Percentiles rank a stretch among this genome's conserved stretches.
Conservation (phyloP, 2,888 invertebrate genomes). For the Andrena marginata region DNA sequence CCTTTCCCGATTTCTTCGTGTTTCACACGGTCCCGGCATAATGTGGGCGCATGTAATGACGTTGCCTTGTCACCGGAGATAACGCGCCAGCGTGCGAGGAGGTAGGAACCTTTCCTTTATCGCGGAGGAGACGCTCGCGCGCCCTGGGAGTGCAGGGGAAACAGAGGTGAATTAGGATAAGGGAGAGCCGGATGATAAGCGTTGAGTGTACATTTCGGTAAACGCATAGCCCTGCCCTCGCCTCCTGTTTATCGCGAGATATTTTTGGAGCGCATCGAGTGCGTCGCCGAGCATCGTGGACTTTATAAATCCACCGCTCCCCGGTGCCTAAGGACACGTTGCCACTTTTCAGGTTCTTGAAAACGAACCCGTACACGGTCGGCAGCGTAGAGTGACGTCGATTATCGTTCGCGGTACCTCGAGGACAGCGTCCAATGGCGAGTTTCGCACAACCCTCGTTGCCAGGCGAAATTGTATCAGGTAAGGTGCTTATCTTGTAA, state of each 20-base stretch:
- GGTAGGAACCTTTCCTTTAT: conserved; percentile 35
- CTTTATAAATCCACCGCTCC: background rate
- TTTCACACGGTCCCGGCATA: conserved; percentile 53
- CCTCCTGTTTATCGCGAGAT: conserved; percentile 32
- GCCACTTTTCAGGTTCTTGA: conserved; percentile 59
- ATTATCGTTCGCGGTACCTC: background rate
- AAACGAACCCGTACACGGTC: conserved; percentile 53
- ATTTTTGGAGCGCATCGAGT: conserved; percentile 22
- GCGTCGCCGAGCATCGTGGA: background rate
- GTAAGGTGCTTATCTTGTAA: conserved; percentile 6
- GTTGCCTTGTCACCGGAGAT: conserved; percentile 52
- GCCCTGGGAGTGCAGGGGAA: conserved; percentile 17
- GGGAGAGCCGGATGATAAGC: conserved; percentile 34
- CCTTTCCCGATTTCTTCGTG: conserved; percentile 53
- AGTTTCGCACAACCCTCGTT: background rate
- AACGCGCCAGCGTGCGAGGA: conserved; percentile 12
- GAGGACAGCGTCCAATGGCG: background rate
- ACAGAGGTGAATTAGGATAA: conserved; percentile 58
- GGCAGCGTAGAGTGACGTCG: conserved; percentile 45
- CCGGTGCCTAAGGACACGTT: background rate
- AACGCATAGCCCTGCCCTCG: conserved; percentile 5
- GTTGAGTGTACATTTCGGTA: conserved; percentile 20
- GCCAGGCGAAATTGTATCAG: background rate
- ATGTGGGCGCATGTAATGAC: conserved; percentile 55
- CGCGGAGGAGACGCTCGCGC: conserved; percentile 27